Evolutionary conservation across 1,140 invertebrate species (phyloP).

Genomic region (Brachionus rubens): DNA sequence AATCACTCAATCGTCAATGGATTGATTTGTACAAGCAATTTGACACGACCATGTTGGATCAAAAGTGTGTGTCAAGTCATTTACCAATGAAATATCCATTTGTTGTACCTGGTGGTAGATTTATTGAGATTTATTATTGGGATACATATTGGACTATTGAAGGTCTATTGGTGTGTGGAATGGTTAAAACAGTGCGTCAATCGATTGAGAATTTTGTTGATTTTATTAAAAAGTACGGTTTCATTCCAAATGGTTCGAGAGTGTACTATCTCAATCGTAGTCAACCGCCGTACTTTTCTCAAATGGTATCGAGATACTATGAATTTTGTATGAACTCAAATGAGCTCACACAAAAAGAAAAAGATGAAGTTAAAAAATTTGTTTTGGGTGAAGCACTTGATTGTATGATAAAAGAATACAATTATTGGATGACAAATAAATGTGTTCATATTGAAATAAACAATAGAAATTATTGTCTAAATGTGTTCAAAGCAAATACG

Average conservation of each 20-base stretch:
- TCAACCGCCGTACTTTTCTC: slow-evolving; percentile 78
- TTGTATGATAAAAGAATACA: slow-evolving; percentile 3
- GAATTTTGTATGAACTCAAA: slow-evolving; percentile 16
- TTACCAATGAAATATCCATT: slow-evolving; percentile 45
- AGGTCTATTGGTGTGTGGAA: slow-evolving; percentile 76
- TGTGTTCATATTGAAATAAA: not conserved
- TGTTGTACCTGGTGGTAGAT: slow-evolving; percentile 85
- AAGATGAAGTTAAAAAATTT: not conserved
- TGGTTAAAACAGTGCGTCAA: slow-evolving; percentile 72
- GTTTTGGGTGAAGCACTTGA: not conserved
- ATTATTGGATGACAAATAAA: slow-evolving; percentile 33
- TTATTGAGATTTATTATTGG: slow-evolving; percentile 84
- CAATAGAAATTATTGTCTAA: not conserved
- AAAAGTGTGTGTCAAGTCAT: slow-evolving; percentile 34
- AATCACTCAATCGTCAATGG: slow-evolving; percentile 8
- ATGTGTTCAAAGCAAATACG: slow-evolving; percentile 24
- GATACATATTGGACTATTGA: slow-evolving; percentile 89
- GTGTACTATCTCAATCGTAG: slow-evolving; percentile 79
- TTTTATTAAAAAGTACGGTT: slow-evolving; percentile 63
- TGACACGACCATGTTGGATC: not conserved
- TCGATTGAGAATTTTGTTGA: slow-evolving; percentile 63
- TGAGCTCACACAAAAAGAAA: not conserved
- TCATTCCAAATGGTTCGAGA: slow-evolving; percentile 83
- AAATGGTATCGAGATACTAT: slow-evolving; percentile 67
- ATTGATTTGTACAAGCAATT: slow-evolving; percentile 33